phyloP scores from a whole-genome alignment of 2,888 invertebrate species.

The Rhaphigaster nebulosa region DNA sequence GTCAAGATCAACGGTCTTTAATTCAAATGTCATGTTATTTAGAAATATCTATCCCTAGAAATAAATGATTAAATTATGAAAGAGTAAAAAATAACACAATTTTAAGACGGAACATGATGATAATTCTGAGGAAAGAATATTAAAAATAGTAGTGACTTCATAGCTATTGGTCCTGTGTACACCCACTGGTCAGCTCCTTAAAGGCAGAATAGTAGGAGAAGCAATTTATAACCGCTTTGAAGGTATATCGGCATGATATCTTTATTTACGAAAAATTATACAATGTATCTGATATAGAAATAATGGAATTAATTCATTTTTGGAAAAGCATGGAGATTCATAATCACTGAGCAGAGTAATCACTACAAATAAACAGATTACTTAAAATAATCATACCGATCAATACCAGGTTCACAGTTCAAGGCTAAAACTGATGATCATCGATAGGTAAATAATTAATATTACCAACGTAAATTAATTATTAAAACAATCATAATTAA shows the following conservation, averaged over 20 bases:
- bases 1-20: no score
- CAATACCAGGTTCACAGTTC: no score
- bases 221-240: background rate
- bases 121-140: constrained; percentile 5
- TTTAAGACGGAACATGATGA: background rate
- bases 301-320: background rate
- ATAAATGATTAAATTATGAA: background rate
- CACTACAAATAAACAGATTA: no score
- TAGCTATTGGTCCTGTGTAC: background rate
- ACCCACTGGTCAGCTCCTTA: background rate
- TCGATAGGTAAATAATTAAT: no score
- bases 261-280: background rate
- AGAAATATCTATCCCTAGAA: no score
- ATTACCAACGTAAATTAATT: no score
- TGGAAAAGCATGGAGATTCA: no score
- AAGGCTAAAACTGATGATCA: no score
- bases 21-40: no score
- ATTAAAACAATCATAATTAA: no score
- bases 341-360: no score
- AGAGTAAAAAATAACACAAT: background rate
- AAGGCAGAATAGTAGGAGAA: background rate
- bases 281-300: background rate
- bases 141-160: constrained; percentile 31
- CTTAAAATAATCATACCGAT: no score
- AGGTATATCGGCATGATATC: background rate